Base-by-base conservation (phyloP, 2,888 invertebrate genomes). In the Baccha elongata region DNA sequence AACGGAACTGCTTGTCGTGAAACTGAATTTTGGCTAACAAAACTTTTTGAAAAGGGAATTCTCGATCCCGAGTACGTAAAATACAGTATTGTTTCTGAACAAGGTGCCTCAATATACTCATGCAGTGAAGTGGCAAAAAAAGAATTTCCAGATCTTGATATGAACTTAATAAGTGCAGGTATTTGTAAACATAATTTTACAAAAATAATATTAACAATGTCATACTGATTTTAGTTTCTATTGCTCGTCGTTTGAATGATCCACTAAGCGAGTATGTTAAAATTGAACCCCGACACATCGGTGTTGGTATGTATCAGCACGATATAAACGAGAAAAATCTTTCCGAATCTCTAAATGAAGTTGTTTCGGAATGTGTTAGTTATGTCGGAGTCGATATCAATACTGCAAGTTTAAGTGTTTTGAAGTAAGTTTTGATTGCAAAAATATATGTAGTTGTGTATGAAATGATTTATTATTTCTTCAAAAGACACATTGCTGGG, bases 301-400 rank as follows among this genome's bases (percentile, higher is more conserved):
- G 98, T 0, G 95, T 98, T 3, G 98, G 98, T n/a, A 95, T 98
- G 94, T 98, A 98, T 89, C 96, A 98, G 90, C 97, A 98, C 87
- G 98, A 98, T 88, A 92, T 98, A 21, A 94, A 96, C 7, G 94
- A 96, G 85, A 96, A 95, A 87, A 93, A 94, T 88, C 90, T 98
- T 1, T 93, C 93, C 10, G 91, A 93, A 2, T 94, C 95, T 0
- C 91, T 98, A 15, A 94, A 95, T 85, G 94, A 95, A 86, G 95
- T 96, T 0, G 95, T 98, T 0, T 95, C 95, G 50, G 97, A 98
- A 88, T 96, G 97, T 86, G 98, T 98, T 15, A 98, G 97, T 90
- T 96, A 96, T 90, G 97, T 98, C 0, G 98, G 98, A 0, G 97
- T 97, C 0, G 97, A 98, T 88, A 90, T 98, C 7, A 98, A 98